Conservation (phyloP, 2,888 invertebrate genomes). For the Dryadula phaetusa region DNA sequence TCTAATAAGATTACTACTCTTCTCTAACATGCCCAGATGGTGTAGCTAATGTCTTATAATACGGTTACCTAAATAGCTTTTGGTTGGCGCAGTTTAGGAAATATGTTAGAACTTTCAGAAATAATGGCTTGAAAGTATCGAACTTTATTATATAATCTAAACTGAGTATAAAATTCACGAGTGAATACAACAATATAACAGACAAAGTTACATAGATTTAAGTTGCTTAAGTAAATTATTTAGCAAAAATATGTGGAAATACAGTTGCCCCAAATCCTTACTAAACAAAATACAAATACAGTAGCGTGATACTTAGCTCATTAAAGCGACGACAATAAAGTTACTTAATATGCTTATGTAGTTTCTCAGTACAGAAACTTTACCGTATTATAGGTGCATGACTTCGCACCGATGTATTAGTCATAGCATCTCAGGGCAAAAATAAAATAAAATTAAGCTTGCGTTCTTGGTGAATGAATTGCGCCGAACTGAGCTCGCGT, state of each 20-base stretch:
- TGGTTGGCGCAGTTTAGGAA: slow-evolving; percentile 46
- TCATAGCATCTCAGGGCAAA: slow-evolving; percentile 52
- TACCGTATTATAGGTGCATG: slow-evolving; percentile 49
- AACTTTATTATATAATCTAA: slow-evolving; percentile 22
- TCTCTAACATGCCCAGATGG: slow-evolving; percentile 49
- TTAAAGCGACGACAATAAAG: slow-evolving; percentile 70
- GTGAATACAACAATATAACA: not conserved
- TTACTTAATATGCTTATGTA: slow-evolving; percentile 64
- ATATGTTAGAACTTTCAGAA: slow-evolving; percentile 40
- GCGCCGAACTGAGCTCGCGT: slow-evolving; percentile 66
- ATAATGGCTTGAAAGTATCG: slow-evolving; percentile 31
- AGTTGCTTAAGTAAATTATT: not conserved
- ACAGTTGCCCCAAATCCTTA: not conserved
- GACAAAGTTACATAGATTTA: not conserved
- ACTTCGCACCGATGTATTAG: slow-evolving; percentile 22
- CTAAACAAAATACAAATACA: slow-evolving; percentile 60
- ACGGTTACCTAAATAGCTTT: slow-evolving; percentile 51
- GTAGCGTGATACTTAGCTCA: slow-evolving; percentile 44
- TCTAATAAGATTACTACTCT: slow-evolving; percentile 56
- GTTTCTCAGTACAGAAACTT: slow-evolving; percentile 61
- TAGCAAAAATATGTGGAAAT: not conserved
- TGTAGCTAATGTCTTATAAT: slow-evolving; percentile 49
- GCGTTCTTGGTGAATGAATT: slow-evolving; percentile 67
- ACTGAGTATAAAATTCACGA: not conserved
- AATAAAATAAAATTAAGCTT: slow-evolving; percentile 71